phyloP scores from a whole-genome alignment of 2,888 invertebrate genomes.

The Agrochola litura region DNA sequence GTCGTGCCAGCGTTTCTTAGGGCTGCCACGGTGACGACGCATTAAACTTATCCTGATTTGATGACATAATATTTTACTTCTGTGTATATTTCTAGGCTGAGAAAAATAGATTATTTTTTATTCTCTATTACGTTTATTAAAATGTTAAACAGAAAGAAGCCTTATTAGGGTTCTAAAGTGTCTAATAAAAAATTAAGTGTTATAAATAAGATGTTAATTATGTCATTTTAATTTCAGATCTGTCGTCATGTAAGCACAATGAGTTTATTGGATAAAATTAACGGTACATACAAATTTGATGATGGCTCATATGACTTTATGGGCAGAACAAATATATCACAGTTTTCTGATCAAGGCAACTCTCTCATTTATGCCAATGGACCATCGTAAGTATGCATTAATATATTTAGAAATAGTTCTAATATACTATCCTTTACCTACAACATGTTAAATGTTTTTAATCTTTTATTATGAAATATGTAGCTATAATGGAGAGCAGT shows the following conservation, averaged over 20 bases:
- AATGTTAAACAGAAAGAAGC: background rate
- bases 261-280: slow-evolving; percentile 43
- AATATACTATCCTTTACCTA: background rate
- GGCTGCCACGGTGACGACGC: too few species aligned
- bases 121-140: background rate
- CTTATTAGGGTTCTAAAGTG: background rate
- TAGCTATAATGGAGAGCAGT: slow-evolving; percentile 3
- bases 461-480: background rate
- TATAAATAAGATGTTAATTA: background rate
- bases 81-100: background rate
- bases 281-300: slow-evolving; percentile 66
- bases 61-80: background rate
- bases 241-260: slow-evolving; percentile 77
- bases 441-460: background rate
- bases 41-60: background rate
- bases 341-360: slow-evolving; percentile 77
- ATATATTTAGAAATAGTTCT: background rate
- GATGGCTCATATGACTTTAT: slow-evolving; percentile 75
- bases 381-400: slow-evolving; percentile 81
- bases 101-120: background rate
- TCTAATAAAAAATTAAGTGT: background rate
- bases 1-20: too few species aligned
- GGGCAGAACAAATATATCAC: slow-evolving; percentile 74
- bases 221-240: slow-evolving; percentile 72
- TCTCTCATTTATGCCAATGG: slow-evolving; percentile 79